These are phyloP conservation scores for Chaetodon trifasciatus DNA, from an alignment of 2,797 vertebrate species.

Conservation along the genomic window DNA sequence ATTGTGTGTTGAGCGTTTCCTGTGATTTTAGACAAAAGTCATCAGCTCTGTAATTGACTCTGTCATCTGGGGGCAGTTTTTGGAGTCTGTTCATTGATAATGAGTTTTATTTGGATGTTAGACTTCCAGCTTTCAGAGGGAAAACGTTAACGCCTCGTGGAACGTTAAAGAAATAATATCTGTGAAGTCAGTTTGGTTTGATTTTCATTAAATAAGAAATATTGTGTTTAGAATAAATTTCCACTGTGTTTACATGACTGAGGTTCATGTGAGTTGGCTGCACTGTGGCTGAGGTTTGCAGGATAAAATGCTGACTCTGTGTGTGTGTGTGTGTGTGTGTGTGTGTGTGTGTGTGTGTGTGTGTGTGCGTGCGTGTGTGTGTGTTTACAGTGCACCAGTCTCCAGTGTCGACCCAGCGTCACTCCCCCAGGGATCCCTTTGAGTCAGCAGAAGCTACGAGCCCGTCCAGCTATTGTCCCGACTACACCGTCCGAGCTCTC, in stretches of 20 bases:
- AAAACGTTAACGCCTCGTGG: neutral
- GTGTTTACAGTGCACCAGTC: slow-evolving; percentile 88
- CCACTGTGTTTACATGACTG: neutral
- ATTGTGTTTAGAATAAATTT: too few relatives aligned
- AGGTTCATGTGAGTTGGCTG: neutral
- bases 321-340: slow-evolving; percentile 18
- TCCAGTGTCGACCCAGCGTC: slow-evolving; percentile 86
- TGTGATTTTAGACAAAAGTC: too few relatives aligned
- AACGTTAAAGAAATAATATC: neutral
- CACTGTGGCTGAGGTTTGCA: neutral
- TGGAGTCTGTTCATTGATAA: too few relatives aligned
- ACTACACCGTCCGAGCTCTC: slow-evolving; percentile 94
- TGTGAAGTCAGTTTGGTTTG: too few relatives aligned
- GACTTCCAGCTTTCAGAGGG: neutral
- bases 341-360: slow-evolving; percentile 26
- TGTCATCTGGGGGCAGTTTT: too few relatives aligned
- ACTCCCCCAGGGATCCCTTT: slow-evolving; percentile 83
- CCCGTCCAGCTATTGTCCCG: slow-evolving; percentile 90
- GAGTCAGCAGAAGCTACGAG: slow-evolving; percentile 85
- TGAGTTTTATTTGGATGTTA: neutral
- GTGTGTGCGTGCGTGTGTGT: slow-evolving; percentile 23
- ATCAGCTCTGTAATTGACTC: neutral
- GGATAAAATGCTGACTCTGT: slow-evolving; percentile 24
- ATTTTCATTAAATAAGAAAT: too few relatives aligned
- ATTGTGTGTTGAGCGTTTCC: too few relatives aligned